A percentile compares a stretch with the other conserved stretches of the same genome.
Conservation (phyloP, 2,797 vertebrate species). For the Oryzias sinensis region DNA sequence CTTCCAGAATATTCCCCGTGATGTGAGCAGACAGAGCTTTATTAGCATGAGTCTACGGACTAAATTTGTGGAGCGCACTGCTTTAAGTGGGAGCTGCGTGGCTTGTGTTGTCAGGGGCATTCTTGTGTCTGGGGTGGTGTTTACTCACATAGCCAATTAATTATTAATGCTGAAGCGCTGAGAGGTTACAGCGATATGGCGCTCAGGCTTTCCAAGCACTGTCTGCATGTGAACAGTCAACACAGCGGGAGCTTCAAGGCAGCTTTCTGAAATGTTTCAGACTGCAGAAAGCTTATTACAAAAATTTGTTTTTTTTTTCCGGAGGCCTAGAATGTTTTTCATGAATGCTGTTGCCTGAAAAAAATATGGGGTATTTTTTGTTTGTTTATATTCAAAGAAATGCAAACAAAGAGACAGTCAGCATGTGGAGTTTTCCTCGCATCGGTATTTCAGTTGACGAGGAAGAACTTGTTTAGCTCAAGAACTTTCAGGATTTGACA, state of each 20-base stretch:
- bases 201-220: constrained; percentile 71
- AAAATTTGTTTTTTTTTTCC: constrained; percentile 76
- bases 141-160: constrained; percentile 79
- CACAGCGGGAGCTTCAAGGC: constrained; percentile 75
- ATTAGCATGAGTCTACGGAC: constrained; percentile 48
- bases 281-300: constrained; percentile 78
- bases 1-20: not conserved
- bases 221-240: constrained; percentile 74
- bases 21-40: constrained; percentile 21
- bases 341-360: constrained; percentile 68
- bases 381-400: constrained; percentile 75
- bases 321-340: constrained; percentile 75
- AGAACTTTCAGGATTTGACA: constrained; percentile 46
- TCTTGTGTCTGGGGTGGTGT: constrained; percentile 75
- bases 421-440: constrained; percentile 66
- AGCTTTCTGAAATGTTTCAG: constrained; percentile 69
- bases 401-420: constrained; percentile 74
- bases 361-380: constrained; percentile 69
- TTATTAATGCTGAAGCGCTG: constrained; percentile 77
- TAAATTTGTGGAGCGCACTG: constrained; percentile 45
- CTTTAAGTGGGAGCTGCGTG: constrained; percentile 64
- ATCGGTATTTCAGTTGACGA: constrained; percentile 59
- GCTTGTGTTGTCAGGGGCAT: constrained; percentile 70
- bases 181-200: constrained; percentile 75
- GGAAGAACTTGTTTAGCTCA: constrained; percentile 53